Evolutionary conservation across 1,140 invertebrate genomes (phyloP), one percentile per base, ranked within the genome.

Genomic region (Papilio aristodemus): DNA sequence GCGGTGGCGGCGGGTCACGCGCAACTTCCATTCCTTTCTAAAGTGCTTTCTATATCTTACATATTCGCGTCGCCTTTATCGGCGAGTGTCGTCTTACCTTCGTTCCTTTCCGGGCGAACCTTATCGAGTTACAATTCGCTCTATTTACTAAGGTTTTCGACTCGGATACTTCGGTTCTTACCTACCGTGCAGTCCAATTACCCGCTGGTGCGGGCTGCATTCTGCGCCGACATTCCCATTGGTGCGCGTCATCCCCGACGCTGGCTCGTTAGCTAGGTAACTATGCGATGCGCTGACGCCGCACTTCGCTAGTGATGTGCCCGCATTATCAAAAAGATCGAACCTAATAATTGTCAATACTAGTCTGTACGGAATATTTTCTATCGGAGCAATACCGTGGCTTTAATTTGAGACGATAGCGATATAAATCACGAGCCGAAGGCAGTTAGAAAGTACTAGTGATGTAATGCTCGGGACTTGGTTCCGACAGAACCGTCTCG

Each of bases 21-120:
- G 81, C 78, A 83, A 82, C 85, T 82, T 85, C 86, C 78, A 85
- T 85, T 88, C 87, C 89, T 91, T 90, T 89, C 86, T 91, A 91
- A 89, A 84, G 83, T 87, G 84, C 89, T 91, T 89, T 91, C 89
- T 89, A 90, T 81, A 79, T 80, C 80, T 84, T 81, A 82, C 77
- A 84, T 74, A 86, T 81, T 83, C 71, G 77, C 73, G 71, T 69
- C 46, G 71, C 74, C 58, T 63, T 68, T 59, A 71, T 64, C 70
- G 43, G 70, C 69, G 69, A 72, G 75, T 72, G 71, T 78, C 80
- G 74, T 81, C 73, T 81, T 80, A 78, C 79, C 70, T 80, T 79
- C 74, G 78, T 77, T 72, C 76, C 77, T 83, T 84, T 82, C 76
- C 77, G 72, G 66, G 58, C 57, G 39, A 67, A 67, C 43, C 70